A percentile compares a stretch with the other conserved stretches of the same genome.
These are phyloP conservation scores for Cyrtodaria siliqua DNA, from an alignment of 2,888 invertebrate genomes.

Conservation along the genomic window DNA sequence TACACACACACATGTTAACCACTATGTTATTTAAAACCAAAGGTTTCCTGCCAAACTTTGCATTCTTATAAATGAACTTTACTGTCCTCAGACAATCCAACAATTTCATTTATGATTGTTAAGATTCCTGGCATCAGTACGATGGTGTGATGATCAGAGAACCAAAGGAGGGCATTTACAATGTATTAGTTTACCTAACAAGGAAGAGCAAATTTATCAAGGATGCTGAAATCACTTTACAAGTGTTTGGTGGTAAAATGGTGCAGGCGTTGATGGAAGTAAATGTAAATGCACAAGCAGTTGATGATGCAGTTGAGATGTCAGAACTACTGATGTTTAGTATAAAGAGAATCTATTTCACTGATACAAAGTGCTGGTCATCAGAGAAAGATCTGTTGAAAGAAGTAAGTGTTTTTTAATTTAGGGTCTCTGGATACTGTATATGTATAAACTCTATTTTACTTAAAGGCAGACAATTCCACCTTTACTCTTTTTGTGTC, in stretches of 20 bases:
- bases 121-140: slow-evolving; percentile 47
- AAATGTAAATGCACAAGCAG: neutral
- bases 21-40: too few species aligned
- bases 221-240: slow-evolving; percentile 20
- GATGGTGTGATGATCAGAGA: slow-evolving; percentile 47
- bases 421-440: too few species aligned
- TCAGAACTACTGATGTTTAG: slow-evolving; percentile 4
- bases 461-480: too few species aligned
- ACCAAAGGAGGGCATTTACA: slow-evolving; percentile 7
- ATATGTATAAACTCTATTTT: too few species aligned
- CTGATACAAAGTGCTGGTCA: slow-evolving; percentile 28
- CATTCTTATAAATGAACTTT: too few species aligned
- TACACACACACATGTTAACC: too few species aligned
- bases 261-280: neutral
- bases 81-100: neutral
- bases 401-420: slow-evolving; percentile 36
- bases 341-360: slow-evolving; percentile 21
- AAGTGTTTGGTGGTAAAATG: slow-evolving; percentile 8
- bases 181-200: slow-evolving; percentile 2
- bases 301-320: neutral
- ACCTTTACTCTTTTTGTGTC: too few species aligned
- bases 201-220: slow-evolving; percentile 5
- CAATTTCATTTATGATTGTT: neutral
- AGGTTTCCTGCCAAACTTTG: too few species aligned
- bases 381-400: slow-evolving; percentile 2